phyloP scores from a whole-genome alignment of 1,140 invertebrate genomes.

The Macrocentrus cingulum region DNA sequence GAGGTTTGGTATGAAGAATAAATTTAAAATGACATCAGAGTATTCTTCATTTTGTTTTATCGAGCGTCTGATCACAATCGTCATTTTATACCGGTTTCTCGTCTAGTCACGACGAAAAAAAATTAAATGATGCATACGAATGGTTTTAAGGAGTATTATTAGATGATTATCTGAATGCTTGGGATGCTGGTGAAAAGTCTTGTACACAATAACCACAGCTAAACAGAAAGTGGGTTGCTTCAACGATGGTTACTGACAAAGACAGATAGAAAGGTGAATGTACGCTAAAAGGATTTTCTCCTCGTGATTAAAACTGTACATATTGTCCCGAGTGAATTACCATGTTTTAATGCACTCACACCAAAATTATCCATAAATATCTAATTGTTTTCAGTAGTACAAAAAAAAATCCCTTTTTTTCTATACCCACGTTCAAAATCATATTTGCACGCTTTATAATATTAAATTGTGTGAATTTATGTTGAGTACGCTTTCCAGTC shows the following conservation, averaged over 20 bases:
- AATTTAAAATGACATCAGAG: too few species aligned
- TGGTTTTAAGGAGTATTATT: too few species aligned
- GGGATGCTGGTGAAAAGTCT: constrained; percentile 39
- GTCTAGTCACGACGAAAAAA: too few species aligned
- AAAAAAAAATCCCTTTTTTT: too few species aligned
- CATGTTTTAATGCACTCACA: background rate
- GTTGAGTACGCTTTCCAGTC: background rate
- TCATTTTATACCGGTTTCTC: too few species aligned
- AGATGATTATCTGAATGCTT: background rate
- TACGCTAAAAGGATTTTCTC: constrained; percentile 55
- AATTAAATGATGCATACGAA: too few species aligned
- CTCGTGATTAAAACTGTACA: constrained; percentile 47
- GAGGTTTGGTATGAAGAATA: too few species aligned
- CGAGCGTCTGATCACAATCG: too few species aligned
- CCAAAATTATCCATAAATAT: background rate
- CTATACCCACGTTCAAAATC: too few species aligned
- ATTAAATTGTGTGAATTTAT: background rate
- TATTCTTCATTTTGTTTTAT: too few species aligned
- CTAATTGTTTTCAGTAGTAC: background rate
- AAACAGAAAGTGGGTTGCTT: constrained; percentile 53
- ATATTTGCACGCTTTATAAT: background rate
- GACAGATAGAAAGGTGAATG: constrained; percentile 41
- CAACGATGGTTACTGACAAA: constrained; percentile 34
- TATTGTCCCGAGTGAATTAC: constrained; percentile 5
- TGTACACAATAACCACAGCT: constrained; percentile 34